Evolutionary conservation across 2,113 vertebrate species (phyloP), one percentile per base, ranked within the genome.

Genomic region (Sigmodon hispidus): DNA sequence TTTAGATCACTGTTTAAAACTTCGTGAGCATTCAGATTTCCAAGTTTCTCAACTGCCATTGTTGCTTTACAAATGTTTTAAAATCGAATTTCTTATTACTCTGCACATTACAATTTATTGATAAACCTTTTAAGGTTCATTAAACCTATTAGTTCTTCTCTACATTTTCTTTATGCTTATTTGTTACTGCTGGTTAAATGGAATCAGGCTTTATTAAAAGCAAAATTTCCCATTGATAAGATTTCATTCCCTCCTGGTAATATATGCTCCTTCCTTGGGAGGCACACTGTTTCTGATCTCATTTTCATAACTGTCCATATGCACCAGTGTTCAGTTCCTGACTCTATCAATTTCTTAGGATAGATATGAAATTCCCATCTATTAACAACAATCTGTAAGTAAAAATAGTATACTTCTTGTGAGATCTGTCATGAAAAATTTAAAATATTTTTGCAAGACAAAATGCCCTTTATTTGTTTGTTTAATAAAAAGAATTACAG

Each of bases 11-110:
- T 65, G 59, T 80, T 52, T 86, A 73, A 45, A 83, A 43, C 57
- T 85, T 36, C 26, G 12, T 72, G 83, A 94, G 22, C 79, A 6
- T 86, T 95, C 63, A 96, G 76, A 91, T 87, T 86, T 86, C 45
- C 13, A 48, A n/a, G 13, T 24, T 50, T 15, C 19, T 87, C 65
- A 95, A 61, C 9, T 89, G 17, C 61, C 43, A 48, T 61, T 90
- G 26, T 31, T 48, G 87, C 79, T 89, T 89, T 83, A 61, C 10
- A 84, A 7, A 24, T 36, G 63, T 87, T 86, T 89, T 92, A 29
- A 61, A 92, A 70, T 90, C 40, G 80, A 73, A 43, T 65, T 63
- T 7, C 43, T 94, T 95, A 73, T 65, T 90, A 88, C 63, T 91
- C 69, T 84, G 12, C 21, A 80, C 17, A 50, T 3, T 63, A 36